Evolutionary conservation across 2,888 invertebrate species (phyloP), one percentile per base, ranked within the genome.

Genomic region (Mylabris sibirica): DNA sequence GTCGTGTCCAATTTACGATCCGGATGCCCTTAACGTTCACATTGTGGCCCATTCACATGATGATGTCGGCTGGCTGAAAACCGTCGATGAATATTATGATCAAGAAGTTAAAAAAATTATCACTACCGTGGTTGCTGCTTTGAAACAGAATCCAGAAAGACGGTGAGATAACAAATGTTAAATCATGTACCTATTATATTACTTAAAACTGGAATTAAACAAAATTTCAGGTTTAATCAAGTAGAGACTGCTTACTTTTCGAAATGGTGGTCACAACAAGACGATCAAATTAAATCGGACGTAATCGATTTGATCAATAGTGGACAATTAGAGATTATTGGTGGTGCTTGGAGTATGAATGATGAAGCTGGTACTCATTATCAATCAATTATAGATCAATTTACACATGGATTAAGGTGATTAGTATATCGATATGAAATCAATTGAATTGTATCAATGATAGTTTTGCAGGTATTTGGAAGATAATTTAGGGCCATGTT

Each of bases 51-150:
- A 95, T 79, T 92, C 93, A 0, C 95, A 95, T 81, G 93, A 94
- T 86, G 95, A 95, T 80, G 93, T 94, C 0, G 95, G 95, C 1
- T 95, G 95, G 95, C 87, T 94, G 59, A 93, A 93, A 83, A 94
- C 94, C 0, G 92, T 93, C 3, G 94, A 95, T 78, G 92, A 94
- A 79, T 95, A 95, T 78, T 94, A 90, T 76, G 92, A 89, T 79
- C 91, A 91, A 77, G 96, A 94, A 0, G 97, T 98, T 0, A 95
- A 96, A 81, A 96, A 95, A 78, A 97, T 98, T 62, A 84, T 98
- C 65, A 96, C 97, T 80, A 93, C 95, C 0, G 96, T 97, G 0
- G 85, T 97, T 3, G 87, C 89, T 26, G 91, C 93, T 44, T 84
- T 98, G 4, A 84, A 89, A 78, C 88, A 89, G 69, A 90, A 97